phyloP scores from a whole-genome alignment of 2,113 vertebrate species.

The Barnardius zonarius region DNA sequence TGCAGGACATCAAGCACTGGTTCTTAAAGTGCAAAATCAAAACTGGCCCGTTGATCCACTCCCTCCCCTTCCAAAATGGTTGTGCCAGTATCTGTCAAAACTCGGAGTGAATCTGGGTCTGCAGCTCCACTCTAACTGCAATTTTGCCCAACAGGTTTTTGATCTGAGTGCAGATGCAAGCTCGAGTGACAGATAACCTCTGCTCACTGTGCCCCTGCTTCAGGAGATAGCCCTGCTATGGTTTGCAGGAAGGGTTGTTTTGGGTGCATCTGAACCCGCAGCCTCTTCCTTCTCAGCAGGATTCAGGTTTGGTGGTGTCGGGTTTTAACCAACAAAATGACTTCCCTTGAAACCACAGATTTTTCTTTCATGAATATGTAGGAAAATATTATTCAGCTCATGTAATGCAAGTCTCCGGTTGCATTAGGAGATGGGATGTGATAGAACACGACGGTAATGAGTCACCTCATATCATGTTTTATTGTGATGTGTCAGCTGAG shows the following conservation, averaged over 20 bases:
- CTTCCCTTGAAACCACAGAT: neutral
- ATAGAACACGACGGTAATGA: constrained; percentile 41
- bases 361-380: constrained; percentile 17
- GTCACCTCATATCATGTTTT: constrained; percentile 32
- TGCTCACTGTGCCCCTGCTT: neutral
- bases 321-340: neutral
- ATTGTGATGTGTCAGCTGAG: constrained; percentile 58
- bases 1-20: neutral
- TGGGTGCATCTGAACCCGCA: neutral
- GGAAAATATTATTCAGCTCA: constrained; percentile 48
- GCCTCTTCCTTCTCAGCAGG: neutral
- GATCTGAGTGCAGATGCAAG: neutral
- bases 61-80: neutral
- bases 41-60: neutral
- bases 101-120: neutral
- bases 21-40: neutral
- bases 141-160: neutral
- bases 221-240: neutral
- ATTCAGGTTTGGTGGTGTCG: neutral
- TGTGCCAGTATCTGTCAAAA: neutral
- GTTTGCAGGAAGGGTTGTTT: neutral
- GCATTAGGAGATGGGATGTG: constrained; percentile 43
- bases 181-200: neutral
- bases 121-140: neutral
- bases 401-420: neutral